Evolutionary conservation across 2,888 invertebrate genomes (phyloP), one percentile per base, ranked within the genome.

Genomic region (Amphimallon solstitiale): DNA sequence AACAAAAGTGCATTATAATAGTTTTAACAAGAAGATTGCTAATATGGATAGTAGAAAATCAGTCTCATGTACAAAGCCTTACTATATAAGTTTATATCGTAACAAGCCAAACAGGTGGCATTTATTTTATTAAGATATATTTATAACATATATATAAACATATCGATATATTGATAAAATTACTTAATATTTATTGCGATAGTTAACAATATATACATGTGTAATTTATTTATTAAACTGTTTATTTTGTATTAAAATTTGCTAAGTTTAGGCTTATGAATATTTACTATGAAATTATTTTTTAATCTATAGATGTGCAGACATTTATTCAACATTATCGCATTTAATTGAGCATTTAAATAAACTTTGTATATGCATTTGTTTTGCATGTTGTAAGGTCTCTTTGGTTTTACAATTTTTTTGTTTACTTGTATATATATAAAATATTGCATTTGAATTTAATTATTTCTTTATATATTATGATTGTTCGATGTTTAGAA

Each of bases 401-500:
- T 43, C 15, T 38, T 49, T n/a, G 49, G 19, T 54, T 61, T 54
- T 38, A 66, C 52, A 51, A 45, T 52, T 52, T 61, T 51, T 29
- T 63, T 37, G 17, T 29, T 60, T 59, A 12, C 35, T 43, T 56
- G 29, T 43, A 29, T 59, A 15, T 19, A 17, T 65, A 49, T 43
- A 68, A 66, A 67, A 67, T 69, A 69, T 67, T 69, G 64, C 67
- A 46, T 64, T 67, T 45, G 38, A 37, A 64, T 46, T 52, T 35
- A 49, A 62, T 62, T 60, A 51, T 35, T 59, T 37, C 37, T 21
- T 56, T 12, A 48, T 48, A 19, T 46, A 70, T 75, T 73, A 77
- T 77, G 77, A 78, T 78, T 80, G 78, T 79, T 79, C 79, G 78
- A 79, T 79, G 79, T 78, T 76, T 79, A 80, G 78, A 80, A 78